Percentiles rank a stretch among this genome's conserved stretches.
Conservation (phyloP, 2,113 vertebrate genomes). For the Urocynchramus pylzowi region DNA sequence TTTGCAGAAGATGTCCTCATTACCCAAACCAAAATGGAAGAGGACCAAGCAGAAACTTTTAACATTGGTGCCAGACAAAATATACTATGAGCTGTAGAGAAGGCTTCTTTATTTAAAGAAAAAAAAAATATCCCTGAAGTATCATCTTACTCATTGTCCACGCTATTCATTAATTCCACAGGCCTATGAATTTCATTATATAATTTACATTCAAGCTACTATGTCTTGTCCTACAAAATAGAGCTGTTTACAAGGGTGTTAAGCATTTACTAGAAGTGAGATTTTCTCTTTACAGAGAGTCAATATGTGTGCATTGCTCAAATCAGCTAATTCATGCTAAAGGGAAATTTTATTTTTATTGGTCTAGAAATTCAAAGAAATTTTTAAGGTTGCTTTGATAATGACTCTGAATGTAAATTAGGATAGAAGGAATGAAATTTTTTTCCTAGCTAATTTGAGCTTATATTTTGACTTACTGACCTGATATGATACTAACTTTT, state of each 20-base stretch:
- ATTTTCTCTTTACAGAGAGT: background rate
- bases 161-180: background rate
- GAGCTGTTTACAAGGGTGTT: background rate
- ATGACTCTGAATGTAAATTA: background rate
- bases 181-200: background rate
- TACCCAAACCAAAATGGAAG: background rate
- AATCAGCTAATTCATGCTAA: background rate
- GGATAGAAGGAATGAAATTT: background rate
- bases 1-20: conserved; percentile 4
- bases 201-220: background rate
- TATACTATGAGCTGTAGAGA: background rate
- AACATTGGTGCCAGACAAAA: background rate
- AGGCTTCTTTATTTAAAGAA: background rate
- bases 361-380: background rate
- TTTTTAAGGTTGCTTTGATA: background rate
- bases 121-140: background rate
- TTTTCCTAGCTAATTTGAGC: background rate
- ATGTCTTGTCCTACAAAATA: background rate
- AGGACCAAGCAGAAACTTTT: background rate
- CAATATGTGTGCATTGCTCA: background rate
- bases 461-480: background rate
- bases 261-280: background rate
- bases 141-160: background rate
- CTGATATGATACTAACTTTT: background rate
- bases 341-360: background rate